A percentile compares a stretch with the other conserved stretches of the same genome.
These are phyloP conservation scores for Aythya fuligula DNA, from an alignment of 2,797 vertebrate species.

Conservation along the genomic window DNA sequence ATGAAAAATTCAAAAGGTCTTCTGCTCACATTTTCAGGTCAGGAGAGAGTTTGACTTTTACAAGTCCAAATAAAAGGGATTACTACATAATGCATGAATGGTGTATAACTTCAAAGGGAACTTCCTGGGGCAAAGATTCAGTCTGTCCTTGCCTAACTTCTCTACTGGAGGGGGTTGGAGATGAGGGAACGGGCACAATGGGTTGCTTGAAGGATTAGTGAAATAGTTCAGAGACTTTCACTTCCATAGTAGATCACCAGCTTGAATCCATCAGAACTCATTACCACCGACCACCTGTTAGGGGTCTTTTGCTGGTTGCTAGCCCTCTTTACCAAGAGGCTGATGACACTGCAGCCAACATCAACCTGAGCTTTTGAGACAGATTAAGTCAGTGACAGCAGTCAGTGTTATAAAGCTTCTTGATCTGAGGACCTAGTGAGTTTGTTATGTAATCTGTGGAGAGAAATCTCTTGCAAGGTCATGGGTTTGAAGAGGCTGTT, in stretches of 20 bases:
- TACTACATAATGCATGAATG: neutral
- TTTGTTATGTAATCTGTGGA: neutral
- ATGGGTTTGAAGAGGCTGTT: neutral
- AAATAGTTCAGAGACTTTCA: neutral
- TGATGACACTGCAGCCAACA: neutral
- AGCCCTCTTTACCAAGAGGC: neutral
- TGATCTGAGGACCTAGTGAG: neutral
- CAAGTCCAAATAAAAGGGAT: constrained; percentile 15
- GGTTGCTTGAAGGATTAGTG: neutral
- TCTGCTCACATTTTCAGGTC: neutral
- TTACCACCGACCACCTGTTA: neutral
- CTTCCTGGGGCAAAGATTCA: neutral
- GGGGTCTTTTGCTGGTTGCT: neutral
- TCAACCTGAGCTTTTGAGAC: neutral
- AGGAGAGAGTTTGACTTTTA: neutral
- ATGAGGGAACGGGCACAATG: neutral
- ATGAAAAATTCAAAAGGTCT: constrained; percentile 24
- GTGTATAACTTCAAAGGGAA: neutral
- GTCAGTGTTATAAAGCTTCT: neutral
- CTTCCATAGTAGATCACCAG: neutral
- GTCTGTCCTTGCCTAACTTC: neutral
- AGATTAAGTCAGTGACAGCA: neutral
- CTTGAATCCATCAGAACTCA: neutral
- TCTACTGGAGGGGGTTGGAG: neutral
- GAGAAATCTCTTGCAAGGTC: neutral